Base-by-base conservation (phyloP, 1,140 invertebrate genomes). In the Cyrtorhinus lividipennis region DNA sequence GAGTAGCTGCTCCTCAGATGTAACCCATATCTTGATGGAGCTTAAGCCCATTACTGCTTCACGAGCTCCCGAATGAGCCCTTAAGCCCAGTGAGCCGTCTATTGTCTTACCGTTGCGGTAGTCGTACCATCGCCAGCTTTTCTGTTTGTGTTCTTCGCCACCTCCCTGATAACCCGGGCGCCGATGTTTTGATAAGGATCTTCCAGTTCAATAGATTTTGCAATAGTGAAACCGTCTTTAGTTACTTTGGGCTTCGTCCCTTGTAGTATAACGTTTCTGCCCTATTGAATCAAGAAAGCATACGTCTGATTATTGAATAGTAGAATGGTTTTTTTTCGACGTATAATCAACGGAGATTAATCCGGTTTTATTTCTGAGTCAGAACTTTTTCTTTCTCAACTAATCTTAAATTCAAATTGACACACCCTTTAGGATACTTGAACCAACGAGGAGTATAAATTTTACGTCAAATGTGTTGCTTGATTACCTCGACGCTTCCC, bases 211-310 rank as follows among this genome's bases (percentile, higher is more conserved):
- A 87, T 79, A 8, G 78, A 76, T 72, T 87, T 88, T n/a, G 86
- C 85, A 30, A 87, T 86, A 2, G 86, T 88, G 0, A 87, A 85
- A 66, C 85, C 85, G 73, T 87, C 86, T 72, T 87, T 87, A 2
- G 83, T 88, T 67, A 86, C 87, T 70, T 87, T 87, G 12, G 85
- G 85, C 65, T 79, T 79, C 27, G 85, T 84, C 85, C 85, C 87
- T 72, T 87, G 85, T 64, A 87, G 74, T 58, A 87, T 83, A 8
- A 87, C 85, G 74, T 88, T 87, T 60, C 85, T 75, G 45, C 84
- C 84, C 82, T 84, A 68, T 60, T 62, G 57, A 15, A 60, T 58
- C 18, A 59, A 24, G 23, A 59, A 25, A 59, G 10, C 10, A 8
- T 45, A 45, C 10, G 10, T n/a, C 10, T 45, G n/a, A 12, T 45